Base-by-base conservation (phyloP, 2,888 invertebrate genomes). In the Diplazon laetatorius region DNA sequence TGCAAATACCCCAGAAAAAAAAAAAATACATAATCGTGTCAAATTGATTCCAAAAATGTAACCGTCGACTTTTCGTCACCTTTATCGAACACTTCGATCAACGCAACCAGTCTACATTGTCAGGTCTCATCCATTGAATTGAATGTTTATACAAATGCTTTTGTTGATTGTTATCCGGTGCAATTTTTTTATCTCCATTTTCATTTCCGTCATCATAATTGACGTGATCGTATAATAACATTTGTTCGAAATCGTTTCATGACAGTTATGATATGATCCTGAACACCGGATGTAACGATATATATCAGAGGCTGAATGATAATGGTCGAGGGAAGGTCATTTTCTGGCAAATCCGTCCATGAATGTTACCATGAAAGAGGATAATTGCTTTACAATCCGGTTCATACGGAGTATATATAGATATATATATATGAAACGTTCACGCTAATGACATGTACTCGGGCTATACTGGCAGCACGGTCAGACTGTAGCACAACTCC, bases 401-500 rank as follows among this genome's bases (percentile, higher is more conserved):
- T 68, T 66, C 37, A 44, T 52, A 42, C 50, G 16, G 42, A 66
- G 42, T 59, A 30, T 62, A 25, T n/a, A n/a, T n/a, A n/a, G 16
- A 10, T 6, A n/a, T 25, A 37, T 62, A 62, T 72, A 62, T 48
- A 39, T 55, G 65, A 77, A 77, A 68, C 69, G 77, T 73, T 77
- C 57, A 44, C 72, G 57, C 63, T 77, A 77, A 77, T 73, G 72
- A 77, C 72, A 69, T 73, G 63, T 77, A 62, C 68, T 77, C 57
- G 55, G 72, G 52, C 69, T 48, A n/a, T n/a, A 30, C 55, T 39
- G 16, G 57, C 57, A 52, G 66, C 65, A 30, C 9, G 5, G 20
- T 4, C 18, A 20, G 25, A 16, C 6, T 6, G 30, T 6, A 30
- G 2, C 30, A 30, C 2, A 30, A 5, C 6, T 30, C 30, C 30